Evolutionary conservation across 2,113 vertebrate species (phyloP).

Genomic region (Phrynosoma blainvillii): DNA sequence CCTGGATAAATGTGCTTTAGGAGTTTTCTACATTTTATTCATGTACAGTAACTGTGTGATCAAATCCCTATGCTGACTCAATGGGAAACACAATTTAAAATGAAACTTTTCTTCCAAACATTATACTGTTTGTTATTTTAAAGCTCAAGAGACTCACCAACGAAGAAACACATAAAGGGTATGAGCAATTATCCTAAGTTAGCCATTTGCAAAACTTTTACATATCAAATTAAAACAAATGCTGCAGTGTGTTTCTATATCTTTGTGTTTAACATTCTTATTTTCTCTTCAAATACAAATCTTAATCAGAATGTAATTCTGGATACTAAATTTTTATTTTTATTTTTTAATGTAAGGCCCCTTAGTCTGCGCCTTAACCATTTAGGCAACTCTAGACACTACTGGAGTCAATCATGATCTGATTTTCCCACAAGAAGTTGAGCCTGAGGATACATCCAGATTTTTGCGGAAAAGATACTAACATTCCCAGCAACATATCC

Average conservation of each 20-base stretch:
- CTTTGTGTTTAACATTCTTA: too few relatives aligned
- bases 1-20: constrained; percentile 47
- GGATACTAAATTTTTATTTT: not conserved
- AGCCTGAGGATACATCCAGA: not conserved
- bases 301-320: not conserved
- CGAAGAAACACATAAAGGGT: not conserved
- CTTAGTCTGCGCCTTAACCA: not conserved
- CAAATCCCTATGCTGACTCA: constrained; percentile 45
- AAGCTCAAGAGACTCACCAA: constrained; percentile 4
- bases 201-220: constrained; percentile 33
- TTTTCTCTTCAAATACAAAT: not conserved
- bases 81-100: constrained; percentile 37
- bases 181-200: constrained; percentile 37
- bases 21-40: constrained; percentile 24
- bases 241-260: too few relatives aligned
- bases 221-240: constrained; percentile 3
- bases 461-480: too few relatives aligned
- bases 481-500: too few relatives aligned
- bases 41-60: constrained; percentile 17
- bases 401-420: not conserved
- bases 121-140: constrained; percentile 19
- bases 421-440: not conserved
- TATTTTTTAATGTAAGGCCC: not conserved
- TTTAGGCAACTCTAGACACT: not conserved
- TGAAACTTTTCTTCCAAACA: constrained; percentile 4